These are phyloP conservation scores for Papio anubis DNA, from an alignment of 2,113 vertebrate species.

Conservation along the genomic window DNA sequence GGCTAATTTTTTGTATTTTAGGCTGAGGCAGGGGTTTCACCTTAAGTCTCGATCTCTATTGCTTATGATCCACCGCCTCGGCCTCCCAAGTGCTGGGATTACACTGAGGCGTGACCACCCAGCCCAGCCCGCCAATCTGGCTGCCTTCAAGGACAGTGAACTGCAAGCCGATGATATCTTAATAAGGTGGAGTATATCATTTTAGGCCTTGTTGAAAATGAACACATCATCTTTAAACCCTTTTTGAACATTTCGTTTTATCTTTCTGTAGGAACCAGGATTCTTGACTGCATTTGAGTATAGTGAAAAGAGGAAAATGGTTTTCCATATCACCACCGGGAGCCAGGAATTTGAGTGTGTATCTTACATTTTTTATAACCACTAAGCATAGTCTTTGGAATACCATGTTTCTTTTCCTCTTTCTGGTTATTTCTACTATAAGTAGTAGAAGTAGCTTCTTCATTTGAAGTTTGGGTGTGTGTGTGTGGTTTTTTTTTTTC, in stretches of 20 bases:
- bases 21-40: too few relatives aligned
- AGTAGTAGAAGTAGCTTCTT: conserved; percentile 1
- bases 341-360: conserved; percentile 98
- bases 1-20: too few relatives aligned
- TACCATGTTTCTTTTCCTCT: conserved; percentile 43
- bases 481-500: neutral
- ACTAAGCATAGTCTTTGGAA: conserved; percentile 20
- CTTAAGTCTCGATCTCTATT: too few relatives aligned
- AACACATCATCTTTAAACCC: neutral
- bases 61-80: too few relatives aligned
- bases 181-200: neutral
- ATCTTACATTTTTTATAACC: conserved; percentile 60
- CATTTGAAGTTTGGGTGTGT: neutral
- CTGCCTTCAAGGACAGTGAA: conserved; percentile 29
- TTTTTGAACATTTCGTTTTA: conserved; percentile 38
- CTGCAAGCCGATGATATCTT: neutral
- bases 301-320: conserved; percentile 94
- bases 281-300: conserved; percentile 98
- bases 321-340: conserved; percentile 96
- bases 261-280: conserved; percentile 89
- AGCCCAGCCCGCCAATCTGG: too few relatives aligned
- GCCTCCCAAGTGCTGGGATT: too few relatives aligned
- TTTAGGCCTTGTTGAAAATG: too few relatives aligned
- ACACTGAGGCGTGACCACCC: too few relatives aligned
- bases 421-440: conserved; percentile 22